These are phyloP conservation scores for Oxycera nigricornis DNA, from an alignment of 2,888 invertebrate genomes.

Conservation along the genomic window DNA sequence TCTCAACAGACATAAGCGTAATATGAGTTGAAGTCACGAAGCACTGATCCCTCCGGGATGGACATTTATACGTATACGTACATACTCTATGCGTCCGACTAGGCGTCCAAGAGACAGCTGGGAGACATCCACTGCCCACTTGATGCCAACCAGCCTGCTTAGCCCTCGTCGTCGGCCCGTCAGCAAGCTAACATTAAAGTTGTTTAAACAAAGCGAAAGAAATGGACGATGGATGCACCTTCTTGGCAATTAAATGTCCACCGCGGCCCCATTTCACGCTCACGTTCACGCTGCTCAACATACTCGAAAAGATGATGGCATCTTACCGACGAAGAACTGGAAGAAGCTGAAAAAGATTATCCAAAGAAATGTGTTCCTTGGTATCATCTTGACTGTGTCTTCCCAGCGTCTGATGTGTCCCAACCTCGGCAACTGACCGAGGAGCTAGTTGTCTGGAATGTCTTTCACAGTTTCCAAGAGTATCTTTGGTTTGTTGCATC, in stretches of 20 bases:
- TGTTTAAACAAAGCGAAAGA: background rate
- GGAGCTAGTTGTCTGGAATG: conserved; percentile 27
- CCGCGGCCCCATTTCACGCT: conserved; percentile 16
- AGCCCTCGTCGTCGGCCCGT: background rate
- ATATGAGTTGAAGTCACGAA: conserved; percentile 21
- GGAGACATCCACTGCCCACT: conserved; percentile 30
- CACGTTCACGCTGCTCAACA: conserved; percentile 22
- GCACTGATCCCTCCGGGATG: background rate
- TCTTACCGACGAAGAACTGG: no score
- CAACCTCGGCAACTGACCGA: background rate
- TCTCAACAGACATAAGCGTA: background rate
- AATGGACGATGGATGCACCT: background rate
- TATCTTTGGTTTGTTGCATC: background rate
- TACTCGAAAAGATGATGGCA: conserved; percentile 2
- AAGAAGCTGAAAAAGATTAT: conserved; percentile 20
- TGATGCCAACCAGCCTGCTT: background rate
- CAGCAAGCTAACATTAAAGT: background rate
- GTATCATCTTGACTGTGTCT: background rate
- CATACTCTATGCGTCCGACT: conserved; percentile 10
- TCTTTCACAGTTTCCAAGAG: background rate
- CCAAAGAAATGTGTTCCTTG: conserved; percentile 12
- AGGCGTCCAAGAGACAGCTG: conserved; percentile 21
- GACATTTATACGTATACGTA: no score
- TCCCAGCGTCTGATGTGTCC: background rate
- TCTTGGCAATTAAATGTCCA: conserved; percentile 30